phyloP scores from a whole-genome alignment of 2,797 vertebrate genomes.

The Pseudomugil tenellus region DNA sequence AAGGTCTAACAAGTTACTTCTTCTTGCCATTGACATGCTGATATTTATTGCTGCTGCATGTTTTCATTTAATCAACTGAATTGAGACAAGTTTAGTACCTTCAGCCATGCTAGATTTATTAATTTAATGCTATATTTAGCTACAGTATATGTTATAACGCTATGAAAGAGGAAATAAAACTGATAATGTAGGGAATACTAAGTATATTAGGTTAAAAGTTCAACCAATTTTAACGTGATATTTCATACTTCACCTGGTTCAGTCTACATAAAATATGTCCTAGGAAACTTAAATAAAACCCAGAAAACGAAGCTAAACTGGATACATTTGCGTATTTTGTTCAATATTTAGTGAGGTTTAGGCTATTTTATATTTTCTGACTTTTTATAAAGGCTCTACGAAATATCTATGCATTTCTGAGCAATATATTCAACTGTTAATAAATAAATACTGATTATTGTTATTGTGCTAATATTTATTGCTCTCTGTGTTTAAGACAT shows the following conservation, averaged over 20 bases:
- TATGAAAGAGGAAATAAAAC: too few species aligned
- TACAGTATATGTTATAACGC: not conserved
- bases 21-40: not conserved
- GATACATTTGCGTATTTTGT: not conserved
- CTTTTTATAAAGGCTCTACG: too few species aligned
- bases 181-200: too few species aligned
- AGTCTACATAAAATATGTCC: too few species aligned
- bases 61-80: not conserved
- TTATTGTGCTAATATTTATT: not conserved
- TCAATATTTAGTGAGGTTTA: not conserved
- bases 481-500: conserved; percentile 14
- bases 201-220: too few species aligned
- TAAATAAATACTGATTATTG: not conserved
- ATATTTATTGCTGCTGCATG: not conserved
- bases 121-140: not conserved
- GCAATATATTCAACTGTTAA: not conserved
- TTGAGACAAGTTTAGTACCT: not conserved
- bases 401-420: not conserved
- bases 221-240: too few species aligned
- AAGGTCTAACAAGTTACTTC: not conserved
- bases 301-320: too few species aligned
- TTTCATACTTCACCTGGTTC: too few species aligned
- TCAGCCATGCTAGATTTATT: not conserved
- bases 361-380: too few species aligned
- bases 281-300: too few species aligned